Evolutionary conservation across 1,140 invertebrate genomes (phyloP), one percentile per base, ranked within the genome.

Genomic region (Scylla paramamosain): DNA sequence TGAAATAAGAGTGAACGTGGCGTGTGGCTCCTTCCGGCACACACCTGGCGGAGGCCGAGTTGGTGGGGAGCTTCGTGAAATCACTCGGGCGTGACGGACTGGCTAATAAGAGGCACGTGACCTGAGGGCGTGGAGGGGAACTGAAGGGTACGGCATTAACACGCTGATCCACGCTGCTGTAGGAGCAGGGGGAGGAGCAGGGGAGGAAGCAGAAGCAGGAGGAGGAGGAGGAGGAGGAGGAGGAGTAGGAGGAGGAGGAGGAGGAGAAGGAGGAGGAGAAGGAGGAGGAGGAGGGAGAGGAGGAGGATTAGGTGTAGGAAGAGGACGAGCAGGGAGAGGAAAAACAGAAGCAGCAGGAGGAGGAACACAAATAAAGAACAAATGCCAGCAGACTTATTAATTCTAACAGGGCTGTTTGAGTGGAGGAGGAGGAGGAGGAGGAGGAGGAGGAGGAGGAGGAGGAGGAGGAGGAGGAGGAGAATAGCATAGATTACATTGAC

Each of bases 31-130:
- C 67, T 77, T 77, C 16, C 12, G 67, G 20, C 67, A 77, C 67
- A 77, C 67, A n/a, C 67, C 67, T n/a, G 67, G 67, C 25, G 67
- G 25, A n/a, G n/a, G 67, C 6, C 67, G 25, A 77, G 67, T 12
- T 20, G 20, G 67, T 20, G 8, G 67, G 25, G 67, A 77, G 67
- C n/a, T 77, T 2, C 25, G 20, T 77, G 67, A n/a, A 20, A 77
- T 77, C 67, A 25, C 67, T n/a, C 25, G 67, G 20, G 67, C 67
- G 67, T 77, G 20, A 77, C 67, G 16, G n/a, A 77, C 67, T 77
- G 67, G 67, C 20, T 77, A 77, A 77, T 77, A 77, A 77, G 67
- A 77, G n/a, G n/a, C 25, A n/a, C 67, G 67, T 77, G 67, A 77
- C 12, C 67, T 20, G 20, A 3, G 67, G 67, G n/a, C 25, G 67